Percentiles rank a stretch among this genome's conserved stretches.
Evolutionary conservation across 1,140 invertebrate species (phyloP).

Genomic region (Pinna nobilis): DNA sequence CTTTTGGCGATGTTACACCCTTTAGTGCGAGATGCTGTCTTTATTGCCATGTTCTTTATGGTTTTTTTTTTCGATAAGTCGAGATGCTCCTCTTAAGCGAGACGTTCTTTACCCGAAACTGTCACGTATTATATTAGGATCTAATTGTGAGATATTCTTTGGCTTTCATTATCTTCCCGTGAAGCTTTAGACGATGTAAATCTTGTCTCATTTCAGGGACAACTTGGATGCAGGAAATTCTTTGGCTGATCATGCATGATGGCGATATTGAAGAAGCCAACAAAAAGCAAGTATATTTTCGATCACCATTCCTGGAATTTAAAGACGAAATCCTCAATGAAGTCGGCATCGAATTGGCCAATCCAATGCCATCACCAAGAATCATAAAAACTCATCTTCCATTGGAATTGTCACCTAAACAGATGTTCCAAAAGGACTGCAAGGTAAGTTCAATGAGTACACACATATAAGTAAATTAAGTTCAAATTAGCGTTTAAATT

Average conservation of each 20-base stretch:
- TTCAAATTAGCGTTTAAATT: too few species aligned
- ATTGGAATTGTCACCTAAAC: conserved; percentile 52
- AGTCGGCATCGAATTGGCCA: conserved; percentile 67
- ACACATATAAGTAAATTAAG: neutral
- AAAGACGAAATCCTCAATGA: conserved; percentile 68
- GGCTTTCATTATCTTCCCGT: neutral
- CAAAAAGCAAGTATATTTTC: conserved; percentile 78
- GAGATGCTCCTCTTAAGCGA: too few species aligned
- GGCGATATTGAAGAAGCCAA: conserved; percentile 86
- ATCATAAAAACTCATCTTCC: conserved; percentile 70
- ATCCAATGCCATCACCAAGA: conserved; percentile 60
- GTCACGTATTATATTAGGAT: neutral
- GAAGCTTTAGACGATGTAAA: conserved; percentile 66
- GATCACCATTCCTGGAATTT: conserved; percentile 80
- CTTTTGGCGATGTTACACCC: too few species aligned
- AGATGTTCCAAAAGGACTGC: conserved; percentile 49
- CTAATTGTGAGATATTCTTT: neutral
- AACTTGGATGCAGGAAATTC: conserved; percentile 92
- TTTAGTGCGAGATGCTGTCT: too few species aligned
- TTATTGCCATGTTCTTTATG: too few species aligned
- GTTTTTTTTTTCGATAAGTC: too few species aligned
- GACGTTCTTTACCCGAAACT: too few species aligned
- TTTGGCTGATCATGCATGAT: conserved; percentile 86
- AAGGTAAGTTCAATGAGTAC: conserved; percentile 46
- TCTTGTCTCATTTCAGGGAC: conserved; percentile 80